phyloP scores from a whole-genome alignment of 2,113 vertebrate genomes.

The Saguinus imperator region DNA sequence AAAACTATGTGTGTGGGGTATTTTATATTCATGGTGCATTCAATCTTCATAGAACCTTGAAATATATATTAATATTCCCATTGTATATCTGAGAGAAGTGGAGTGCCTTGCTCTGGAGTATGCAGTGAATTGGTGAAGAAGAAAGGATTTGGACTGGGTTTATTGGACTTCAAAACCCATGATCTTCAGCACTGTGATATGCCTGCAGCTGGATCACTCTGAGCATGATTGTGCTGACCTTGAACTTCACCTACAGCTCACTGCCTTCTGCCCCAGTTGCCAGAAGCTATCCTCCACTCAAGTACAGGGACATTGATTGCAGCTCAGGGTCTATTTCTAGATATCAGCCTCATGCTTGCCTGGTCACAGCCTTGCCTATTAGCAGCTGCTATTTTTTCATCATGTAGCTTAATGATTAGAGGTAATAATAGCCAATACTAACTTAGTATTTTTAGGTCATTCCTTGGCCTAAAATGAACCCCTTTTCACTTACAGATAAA shows the following conservation, averaged over 20 bases:
- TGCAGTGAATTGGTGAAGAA: background rate
- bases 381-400: background rate
- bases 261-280: background rate
- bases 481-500: background rate
- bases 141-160: background rate
- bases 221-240: background rate
- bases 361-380: background rate
- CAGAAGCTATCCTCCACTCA: background rate
- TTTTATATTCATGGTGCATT: background rate
- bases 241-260: background rate
- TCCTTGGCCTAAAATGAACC: background rate
- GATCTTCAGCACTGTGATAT: too few relatives aligned
- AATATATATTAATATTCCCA: background rate
- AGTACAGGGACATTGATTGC: background rate
- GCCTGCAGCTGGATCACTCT: background rate
- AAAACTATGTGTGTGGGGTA: background rate
- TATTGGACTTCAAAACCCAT: rapidly evolving
- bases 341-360: background rate
- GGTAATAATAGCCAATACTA: background rate
- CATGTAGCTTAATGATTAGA: background rate
- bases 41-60: background rate
- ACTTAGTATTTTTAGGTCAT: background rate
- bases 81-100: background rate
- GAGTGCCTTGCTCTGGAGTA: background rate
- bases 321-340: rapidly evolving